These are phyloP conservation scores for Lycodopsis pacificus DNA, from an alignment of 2,797 vertebrate species.

Conservation along the genomic window DNA sequence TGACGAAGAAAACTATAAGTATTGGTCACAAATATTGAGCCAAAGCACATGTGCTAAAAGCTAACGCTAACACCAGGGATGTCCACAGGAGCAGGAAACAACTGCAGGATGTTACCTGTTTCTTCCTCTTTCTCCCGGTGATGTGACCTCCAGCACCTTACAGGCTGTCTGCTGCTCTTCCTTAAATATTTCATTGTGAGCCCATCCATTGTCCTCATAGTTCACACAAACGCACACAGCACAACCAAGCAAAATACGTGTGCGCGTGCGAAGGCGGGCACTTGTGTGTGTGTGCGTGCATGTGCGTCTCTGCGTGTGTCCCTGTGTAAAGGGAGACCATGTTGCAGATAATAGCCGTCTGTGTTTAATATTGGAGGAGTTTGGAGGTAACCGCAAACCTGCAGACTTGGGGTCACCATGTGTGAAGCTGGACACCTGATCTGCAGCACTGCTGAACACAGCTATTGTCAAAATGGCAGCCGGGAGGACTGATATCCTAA, in stretches of 20 bases:
- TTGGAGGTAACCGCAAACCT: conserved; percentile 83
- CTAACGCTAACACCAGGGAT: not conserved
- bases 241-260: conserved; percentile 10
- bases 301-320: conserved; percentile 48
- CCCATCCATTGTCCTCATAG: conserved; percentile 53
- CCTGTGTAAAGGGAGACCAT: conserved; percentile 80
- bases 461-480: conserved; percentile 56
- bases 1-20: not conserved
- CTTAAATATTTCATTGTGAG: conserved; percentile 69
- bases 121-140: conserved; percentile 24
- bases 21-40: too few relatives aligned
- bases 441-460: conserved; percentile 49
- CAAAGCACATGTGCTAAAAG: not conserved
- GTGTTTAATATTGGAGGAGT: conserved; percentile 86
- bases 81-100: not conserved
- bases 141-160: conserved; percentile 55
- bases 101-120: conserved; percentile 5
- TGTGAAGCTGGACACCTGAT: conserved; percentile 80
- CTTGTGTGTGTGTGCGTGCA: conserved; percentile 29
- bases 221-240: conserved; percentile 27
- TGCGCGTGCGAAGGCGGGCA: not conserved
- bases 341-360: conserved; percentile 78
- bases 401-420: conserved; percentile 73
- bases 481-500: conserved; percentile 46
- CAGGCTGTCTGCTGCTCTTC: conserved; percentile 47